phyloP scores from a whole-genome alignment of 2,113 vertebrate species.

The Mormyrus lacerda region DNA sequence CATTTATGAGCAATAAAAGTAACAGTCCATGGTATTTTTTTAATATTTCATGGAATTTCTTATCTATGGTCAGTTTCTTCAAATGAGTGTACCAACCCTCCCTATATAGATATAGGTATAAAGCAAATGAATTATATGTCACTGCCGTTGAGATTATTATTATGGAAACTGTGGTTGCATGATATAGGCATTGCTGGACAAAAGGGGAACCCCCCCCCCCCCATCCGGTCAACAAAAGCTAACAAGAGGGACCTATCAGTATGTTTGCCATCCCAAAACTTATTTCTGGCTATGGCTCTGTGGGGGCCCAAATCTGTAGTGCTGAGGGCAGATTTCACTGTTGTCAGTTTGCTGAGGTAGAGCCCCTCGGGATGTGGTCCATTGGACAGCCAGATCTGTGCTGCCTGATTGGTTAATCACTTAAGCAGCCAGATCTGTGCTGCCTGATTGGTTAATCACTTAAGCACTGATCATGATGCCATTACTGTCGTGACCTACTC shows the following conservation, averaged over 20 bases:
- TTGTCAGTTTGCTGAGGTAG: no score
- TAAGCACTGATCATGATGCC: background rate
- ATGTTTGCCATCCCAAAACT: background rate
- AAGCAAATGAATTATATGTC: background rate
- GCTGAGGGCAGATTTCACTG: background rate
- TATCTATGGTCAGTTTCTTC: background rate
- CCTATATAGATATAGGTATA: background rate
- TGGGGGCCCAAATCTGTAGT: background rate
- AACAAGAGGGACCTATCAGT: background rate
- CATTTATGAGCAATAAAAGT: background rate
- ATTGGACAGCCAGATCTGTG: no score
- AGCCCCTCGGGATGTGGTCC: no score
- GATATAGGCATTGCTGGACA: background rate
- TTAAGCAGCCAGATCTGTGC: no score
- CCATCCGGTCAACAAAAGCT: background rate
- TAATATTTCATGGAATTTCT: background rate
- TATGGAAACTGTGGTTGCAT: background rate
- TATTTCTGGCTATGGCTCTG: background rate
- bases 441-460: no score
- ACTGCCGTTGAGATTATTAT: background rate
- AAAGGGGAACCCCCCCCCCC: background rate
- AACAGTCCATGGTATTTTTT: background rate
- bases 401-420: background rate
- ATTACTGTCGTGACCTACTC: no score
- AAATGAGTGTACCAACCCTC: background rate